Evolutionary conservation across 2,888 invertebrate species (phyloP).

Genomic region (Ormyrus rosae): DNA sequence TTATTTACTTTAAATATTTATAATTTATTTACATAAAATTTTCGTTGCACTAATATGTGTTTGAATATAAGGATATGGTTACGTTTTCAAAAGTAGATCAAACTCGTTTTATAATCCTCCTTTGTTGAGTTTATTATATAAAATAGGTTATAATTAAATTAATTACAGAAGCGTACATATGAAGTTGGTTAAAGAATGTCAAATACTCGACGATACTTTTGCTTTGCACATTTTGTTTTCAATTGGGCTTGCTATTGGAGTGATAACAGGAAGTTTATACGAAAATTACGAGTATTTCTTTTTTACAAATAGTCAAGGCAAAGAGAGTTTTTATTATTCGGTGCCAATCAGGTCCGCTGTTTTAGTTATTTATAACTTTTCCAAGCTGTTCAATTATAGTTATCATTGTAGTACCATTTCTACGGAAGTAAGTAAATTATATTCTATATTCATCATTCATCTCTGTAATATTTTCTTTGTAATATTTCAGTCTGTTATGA

Average conservation of each 20-base stretch:
- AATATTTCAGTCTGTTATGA: not conserved
- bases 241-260: not conserved
- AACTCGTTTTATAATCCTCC: not conserved
- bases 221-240: constrained; percentile 4
- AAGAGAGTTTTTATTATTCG: no score
- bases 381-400: no score
- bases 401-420: no score
- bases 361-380: no score
- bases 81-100: not conserved
- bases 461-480: not conserved
- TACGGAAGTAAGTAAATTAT: no score
- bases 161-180: not conserved
- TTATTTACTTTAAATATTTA: not conserved
- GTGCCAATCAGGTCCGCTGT: no score
- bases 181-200: constrained; percentile 5
- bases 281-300: not conserved
- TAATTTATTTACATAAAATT: not conserved
- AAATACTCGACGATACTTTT: constrained; percentile 1
- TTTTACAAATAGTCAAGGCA: no score
- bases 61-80: not conserved
- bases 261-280: constrained; percentile 23
- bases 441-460: no score
- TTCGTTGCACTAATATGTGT: no score
- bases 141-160: not conserved
- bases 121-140: not conserved